Evolutionary conservation across 2,113 vertebrate species (phyloP), one percentile per base, ranked within the genome.

Genomic region (Myanophis thanlyinensis): DNA sequence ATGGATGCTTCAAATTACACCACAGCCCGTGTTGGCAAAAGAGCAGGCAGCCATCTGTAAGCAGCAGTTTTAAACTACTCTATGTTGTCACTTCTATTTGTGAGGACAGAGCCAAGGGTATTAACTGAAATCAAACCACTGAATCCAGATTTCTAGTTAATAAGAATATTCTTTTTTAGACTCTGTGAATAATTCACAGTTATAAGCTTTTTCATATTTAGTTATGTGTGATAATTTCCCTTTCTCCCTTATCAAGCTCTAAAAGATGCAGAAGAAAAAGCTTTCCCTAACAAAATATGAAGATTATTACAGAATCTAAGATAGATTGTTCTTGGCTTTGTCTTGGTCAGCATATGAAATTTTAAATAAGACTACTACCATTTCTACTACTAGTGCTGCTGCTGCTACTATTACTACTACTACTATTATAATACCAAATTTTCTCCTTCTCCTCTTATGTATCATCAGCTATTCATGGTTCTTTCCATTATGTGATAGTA

Each of bases 251-350:
- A 22, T 48, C 1, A 0, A 44, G 88, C 54, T 54, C 23, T 48
- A 62, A 54, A 80, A 89, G 27, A 56, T 48, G 10, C 15, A 85
- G 6, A 35, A 44, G 10, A 27, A 27, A 92, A 89, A 35, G 6
- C 51, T 8, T 15, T 89, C 89, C 89, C 93, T n/a, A 94, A 93
- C 1, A 90, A 87, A 93, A 94, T 94, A 59, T 93, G 88, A 94
- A 92, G 88, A 87, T 44, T 25, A 88, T 87, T 94, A 93, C 92
- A 5, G 4, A 52, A 90, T 86, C 6, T 52, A 35, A 0, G 30
- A 25, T 23, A 92, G 89, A 46, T 40, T 90, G 86, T 88, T 86
- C 80, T 0, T 53, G 86, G 93, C 80, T 0, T 53, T 84, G 93
- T 51, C 54, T 94, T n/a, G 0, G 51, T 59, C 84, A 80, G 92